phyloP scores from a whole-genome alignment of 2,888 invertebrate genomes.

The Cryptosula pallasiana region DNA sequence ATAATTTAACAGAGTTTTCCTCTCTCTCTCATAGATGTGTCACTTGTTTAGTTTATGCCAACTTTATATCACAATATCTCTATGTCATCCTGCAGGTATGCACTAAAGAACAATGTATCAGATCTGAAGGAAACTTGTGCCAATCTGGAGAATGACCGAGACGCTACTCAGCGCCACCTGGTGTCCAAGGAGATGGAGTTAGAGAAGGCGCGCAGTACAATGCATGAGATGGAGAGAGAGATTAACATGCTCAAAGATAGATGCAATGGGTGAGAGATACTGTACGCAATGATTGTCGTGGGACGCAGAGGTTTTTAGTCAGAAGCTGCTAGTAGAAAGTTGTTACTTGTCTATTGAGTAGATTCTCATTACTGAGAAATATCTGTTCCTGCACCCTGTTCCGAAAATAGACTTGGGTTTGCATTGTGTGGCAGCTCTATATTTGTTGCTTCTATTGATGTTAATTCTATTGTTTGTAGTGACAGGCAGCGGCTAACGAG shows the following conservation, averaged over 20 bases:
- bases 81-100: neutral
- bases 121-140: neutral
- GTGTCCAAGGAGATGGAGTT: slow-evolving; percentile 46
- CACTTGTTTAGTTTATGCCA: neutral
- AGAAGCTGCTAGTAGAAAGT: too few species aligned
- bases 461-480: too few species aligned
- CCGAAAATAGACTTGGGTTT: too few species aligned
- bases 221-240: slow-evolving; percentile 46
- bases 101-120: neutral
- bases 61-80: neutral
- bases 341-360: too few species aligned
- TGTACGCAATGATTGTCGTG: too few species aligned
- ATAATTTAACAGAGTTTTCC: neutral
- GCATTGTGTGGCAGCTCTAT: too few species aligned
- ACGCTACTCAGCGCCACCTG: slow-evolving; percentile 47
- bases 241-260: neutral
- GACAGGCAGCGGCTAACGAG: slow-evolving; percentile 43
- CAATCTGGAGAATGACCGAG: slow-evolving; percentile 47
- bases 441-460: too few species aligned
- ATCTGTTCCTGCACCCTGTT: too few species aligned
- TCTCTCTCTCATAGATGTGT: too few species aligned
- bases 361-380: too few species aligned
- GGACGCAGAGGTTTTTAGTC: too few species aligned
- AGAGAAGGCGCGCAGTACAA: slow-evolving; percentile 43
- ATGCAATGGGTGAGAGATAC: slow-evolving; percentile 9